A percentile compares a stretch with the other conserved stretches of the same genome.
Conservation (phyloP, 2,797 vertebrate species). For the Balearica regulorum region DNA sequence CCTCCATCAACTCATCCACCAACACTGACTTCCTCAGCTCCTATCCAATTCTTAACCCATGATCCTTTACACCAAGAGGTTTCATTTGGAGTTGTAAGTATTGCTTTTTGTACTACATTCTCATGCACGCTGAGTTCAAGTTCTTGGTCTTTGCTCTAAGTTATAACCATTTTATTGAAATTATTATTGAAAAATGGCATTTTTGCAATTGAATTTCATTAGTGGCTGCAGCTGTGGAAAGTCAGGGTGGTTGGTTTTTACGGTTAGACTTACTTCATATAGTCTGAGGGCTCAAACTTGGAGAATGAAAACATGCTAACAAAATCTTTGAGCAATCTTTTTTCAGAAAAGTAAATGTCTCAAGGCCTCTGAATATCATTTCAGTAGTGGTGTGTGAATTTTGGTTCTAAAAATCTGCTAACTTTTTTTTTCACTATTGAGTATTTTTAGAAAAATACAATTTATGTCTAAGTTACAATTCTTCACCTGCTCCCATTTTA, state of each 20-base stretch:
- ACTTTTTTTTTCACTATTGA: background rate
- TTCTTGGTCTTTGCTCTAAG: background rate
- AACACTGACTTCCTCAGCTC: conserved; percentile 85
- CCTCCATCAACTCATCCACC: conserved; percentile 81
- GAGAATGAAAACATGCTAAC: background rate
- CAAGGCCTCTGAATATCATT: background rate
- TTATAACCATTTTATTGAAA: background rate
- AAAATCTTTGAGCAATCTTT: background rate
- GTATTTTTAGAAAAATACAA: background rate
- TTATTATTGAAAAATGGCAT: background rate
- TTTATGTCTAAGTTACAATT: background rate
- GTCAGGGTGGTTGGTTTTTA: background rate
- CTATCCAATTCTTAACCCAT: conserved; percentile 90
- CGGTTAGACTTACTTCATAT: background rate
- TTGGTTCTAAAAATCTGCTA: background rate
- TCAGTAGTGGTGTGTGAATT: background rate
- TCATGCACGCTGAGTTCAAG: background rate
- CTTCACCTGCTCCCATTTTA: background rate
- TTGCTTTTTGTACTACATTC: background rate
- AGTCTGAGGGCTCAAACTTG: background rate
- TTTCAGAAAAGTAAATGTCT: background rate
- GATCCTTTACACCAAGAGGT: conserved; percentile 91
- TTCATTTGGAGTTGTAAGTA: conserved; percentile 88
- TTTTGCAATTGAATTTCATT: background rate
- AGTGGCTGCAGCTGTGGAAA: background rate